These are phyloP conservation scores for Oscheius sp. DNA, from an alignment of 2,888 invertebrate genomes.

Conservation along the genomic window DNA sequence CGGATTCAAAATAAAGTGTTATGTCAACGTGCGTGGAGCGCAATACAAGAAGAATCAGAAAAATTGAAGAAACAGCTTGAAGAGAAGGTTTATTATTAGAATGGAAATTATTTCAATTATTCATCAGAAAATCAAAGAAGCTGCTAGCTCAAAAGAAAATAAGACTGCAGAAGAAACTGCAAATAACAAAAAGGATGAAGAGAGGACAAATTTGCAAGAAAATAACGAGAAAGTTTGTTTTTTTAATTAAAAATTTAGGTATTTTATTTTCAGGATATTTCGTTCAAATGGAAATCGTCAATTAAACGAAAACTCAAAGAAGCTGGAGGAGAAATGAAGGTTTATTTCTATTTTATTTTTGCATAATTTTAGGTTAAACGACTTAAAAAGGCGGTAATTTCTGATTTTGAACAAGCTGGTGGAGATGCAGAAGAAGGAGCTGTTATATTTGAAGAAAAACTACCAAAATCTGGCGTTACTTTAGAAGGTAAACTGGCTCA, in stretches of 20 bases:
- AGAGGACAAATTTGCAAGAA: background rate
- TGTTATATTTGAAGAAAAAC: constrained; percentile 45
- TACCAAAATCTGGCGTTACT: constrained; percentile 43
- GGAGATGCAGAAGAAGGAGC: constrained; percentile 29
- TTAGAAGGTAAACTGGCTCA: constrained; percentile 45
- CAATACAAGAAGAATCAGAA: constrained; percentile 57
- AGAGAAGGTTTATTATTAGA: too few species aligned
- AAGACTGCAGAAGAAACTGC: background rate
- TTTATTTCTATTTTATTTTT: constrained; percentile 4
- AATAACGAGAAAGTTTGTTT: background rate
- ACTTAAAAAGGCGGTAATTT: constrained; percentile 36
- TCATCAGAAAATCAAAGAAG: background rate
- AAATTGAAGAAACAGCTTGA: constrained; percentile 46
- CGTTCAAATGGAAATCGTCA: constrained; percentile 59
- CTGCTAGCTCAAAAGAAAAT: background rate
- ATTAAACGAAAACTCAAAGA: constrained; percentile 57
- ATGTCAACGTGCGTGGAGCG: constrained; percentile 53
- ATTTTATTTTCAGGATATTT: background rate
- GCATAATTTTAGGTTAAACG: constrained; percentile 41
- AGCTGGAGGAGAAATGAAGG: constrained; percentile 54
- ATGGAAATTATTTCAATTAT: too few species aligned
- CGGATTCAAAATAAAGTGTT: constrained; percentile 43
- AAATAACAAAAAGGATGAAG: background rate
- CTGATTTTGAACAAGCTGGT: constrained; percentile 31
- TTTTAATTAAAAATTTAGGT: background rate